phyloP scores from a whole-genome alignment of 2,113 vertebrate species.

The Jacana jacana region DNA sequence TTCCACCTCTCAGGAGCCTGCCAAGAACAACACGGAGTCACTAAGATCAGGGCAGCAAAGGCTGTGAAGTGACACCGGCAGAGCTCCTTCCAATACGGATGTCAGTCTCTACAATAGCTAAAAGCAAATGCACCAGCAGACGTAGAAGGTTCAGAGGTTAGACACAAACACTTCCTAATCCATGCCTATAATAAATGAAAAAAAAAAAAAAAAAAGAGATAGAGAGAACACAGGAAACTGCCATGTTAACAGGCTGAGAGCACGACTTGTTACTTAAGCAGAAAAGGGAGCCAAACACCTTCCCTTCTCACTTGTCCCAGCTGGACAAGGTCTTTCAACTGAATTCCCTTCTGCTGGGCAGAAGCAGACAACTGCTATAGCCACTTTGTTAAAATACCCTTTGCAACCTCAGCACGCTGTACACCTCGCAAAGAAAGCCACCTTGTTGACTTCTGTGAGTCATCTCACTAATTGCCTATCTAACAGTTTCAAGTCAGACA shows the following conservation, averaged over 20 bases:
- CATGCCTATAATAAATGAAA: neutral
- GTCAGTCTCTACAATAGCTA: neutral
- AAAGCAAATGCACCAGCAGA: neutral
- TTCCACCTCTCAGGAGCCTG: neutral
- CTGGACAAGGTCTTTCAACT: neutral
- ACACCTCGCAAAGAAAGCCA: neutral
- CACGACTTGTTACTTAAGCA: neutral
- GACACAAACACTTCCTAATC: neutral
- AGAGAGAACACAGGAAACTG: neutral
- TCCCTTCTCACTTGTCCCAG: neutral
- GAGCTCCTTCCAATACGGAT: neutral
- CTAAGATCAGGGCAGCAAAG: neutral
- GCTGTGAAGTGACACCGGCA: neutral
- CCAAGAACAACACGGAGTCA: neutral
- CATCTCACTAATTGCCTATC: neutral
- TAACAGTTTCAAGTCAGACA: neutral
- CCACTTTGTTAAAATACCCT: neutral
- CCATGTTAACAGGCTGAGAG: neutral
- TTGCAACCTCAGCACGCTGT: fast-evolving
- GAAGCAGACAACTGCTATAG: neutral
- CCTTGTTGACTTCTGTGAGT: neutral
- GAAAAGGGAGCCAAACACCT: neutral
- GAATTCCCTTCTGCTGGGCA: neutral
- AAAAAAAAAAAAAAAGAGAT: neutral
- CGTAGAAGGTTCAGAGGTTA: neutral